Percentiles rank a stretch among this genome's conserved stretches.
Evolutionary conservation across 92 coral and sea anemone species (phyloP).

Genomic region (Zoanthus solanderi): DNA sequence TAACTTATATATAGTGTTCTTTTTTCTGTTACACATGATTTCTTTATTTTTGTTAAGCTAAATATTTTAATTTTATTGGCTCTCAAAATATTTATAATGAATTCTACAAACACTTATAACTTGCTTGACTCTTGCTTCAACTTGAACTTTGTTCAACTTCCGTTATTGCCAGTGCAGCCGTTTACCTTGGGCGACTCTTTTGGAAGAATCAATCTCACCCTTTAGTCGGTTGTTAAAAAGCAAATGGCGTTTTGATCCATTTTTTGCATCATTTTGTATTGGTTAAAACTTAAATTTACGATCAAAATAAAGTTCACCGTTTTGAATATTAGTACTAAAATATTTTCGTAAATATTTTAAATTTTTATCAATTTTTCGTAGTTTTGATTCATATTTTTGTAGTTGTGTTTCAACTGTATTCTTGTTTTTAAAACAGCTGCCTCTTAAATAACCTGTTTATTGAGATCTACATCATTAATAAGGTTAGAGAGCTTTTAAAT

Average conservation of each 20-base stretch:
- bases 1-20: too few species aligned
- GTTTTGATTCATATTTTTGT: not conserved
- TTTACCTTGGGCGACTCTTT: not conserved
- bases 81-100: not conserved
- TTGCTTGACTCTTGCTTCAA: not conserved
- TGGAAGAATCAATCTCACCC: not conserved
- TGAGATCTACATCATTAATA: conserved; percentile 2
- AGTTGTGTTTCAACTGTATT: conserved; percentile 1
- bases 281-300: not conserved
- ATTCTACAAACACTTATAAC: not conserved
- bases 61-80: not conserved
- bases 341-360: not conserved
- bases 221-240: conserved; percentile 1
- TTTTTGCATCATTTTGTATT: not conserved
- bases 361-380: not conserved
- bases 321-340: not conserved
- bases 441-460: conserved; percentile 19
- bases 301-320: not conserved
- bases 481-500: conserved; percentile 39
- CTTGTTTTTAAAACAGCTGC: conserved; percentile 12
- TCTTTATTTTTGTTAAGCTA: too few species aligned
- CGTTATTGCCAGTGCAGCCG: conserved; percentile 18
- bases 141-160: conserved; percentile 3
- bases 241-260: not conserved
- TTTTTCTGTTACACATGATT: too few species aligned